These are phyloP conservation scores for Drosophila elegans DNA, from an alignment of 1,140 invertebrate genomes.

Conservation along the genomic window DNA sequence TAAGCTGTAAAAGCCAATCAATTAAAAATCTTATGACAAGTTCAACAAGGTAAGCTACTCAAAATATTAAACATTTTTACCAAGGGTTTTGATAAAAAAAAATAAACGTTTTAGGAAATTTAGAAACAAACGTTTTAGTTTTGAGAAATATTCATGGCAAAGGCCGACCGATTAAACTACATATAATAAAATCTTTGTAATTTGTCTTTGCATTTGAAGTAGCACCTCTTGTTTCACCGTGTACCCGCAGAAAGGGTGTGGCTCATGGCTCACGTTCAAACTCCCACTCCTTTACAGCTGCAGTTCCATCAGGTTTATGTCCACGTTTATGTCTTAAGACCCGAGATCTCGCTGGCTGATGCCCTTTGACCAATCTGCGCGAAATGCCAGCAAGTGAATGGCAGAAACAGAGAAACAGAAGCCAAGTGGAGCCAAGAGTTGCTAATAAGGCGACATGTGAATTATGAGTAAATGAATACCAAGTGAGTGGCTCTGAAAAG, in stretches of 20 bases:
- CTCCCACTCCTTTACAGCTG: background rate
- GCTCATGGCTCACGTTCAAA: slow-evolving; percentile 16
- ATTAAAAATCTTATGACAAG: too few relatives aligned
- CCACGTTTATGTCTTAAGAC: slow-evolving; percentile 27
- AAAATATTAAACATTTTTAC: too few relatives aligned
- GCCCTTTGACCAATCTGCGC: slow-evolving; percentile 33
- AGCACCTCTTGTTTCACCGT: background rate
- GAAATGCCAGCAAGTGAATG: slow-evolving; percentile 51
- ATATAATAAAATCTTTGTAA: too few relatives aligned
- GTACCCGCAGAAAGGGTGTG: slow-evolving; percentile 7
- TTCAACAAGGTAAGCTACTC: too few relatives aligned
- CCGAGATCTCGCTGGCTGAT: slow-evolving; percentile 22
- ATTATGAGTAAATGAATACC: slow-evolving; percentile 14
- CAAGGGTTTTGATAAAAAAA: too few relatives aligned
- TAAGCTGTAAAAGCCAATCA: too few relatives aligned
- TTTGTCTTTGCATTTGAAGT: too few relatives aligned
- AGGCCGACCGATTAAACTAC: too few relatives aligned
- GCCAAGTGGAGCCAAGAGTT: slow-evolving; percentile 10
- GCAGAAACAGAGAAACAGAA: slow-evolving; percentile 20
- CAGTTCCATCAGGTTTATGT: slow-evolving; percentile 13
- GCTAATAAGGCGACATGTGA: slow-evolving; percentile 10
- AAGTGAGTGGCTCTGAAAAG: slow-evolving; percentile 4
- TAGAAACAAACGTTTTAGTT: too few relatives aligned
- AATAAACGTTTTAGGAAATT: too few relatives aligned
- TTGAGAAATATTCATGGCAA: too few relatives aligned